phyloP scores from a whole-genome alignment of 2,888 invertebrate genomes.

The Cryptus armator region DNA sequence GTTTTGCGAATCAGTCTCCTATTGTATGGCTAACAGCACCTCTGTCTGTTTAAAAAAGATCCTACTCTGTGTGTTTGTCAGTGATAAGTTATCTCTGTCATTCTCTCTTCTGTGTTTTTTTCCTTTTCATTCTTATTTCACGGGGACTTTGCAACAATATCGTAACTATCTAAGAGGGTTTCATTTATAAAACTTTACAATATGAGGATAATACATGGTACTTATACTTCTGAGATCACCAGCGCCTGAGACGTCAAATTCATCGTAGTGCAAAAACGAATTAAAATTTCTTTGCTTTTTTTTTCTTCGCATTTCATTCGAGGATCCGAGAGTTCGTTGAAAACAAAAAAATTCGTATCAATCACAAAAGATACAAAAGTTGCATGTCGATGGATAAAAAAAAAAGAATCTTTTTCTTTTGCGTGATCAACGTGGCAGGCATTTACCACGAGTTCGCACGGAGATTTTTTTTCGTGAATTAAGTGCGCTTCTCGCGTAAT shows the following conservation, averaged over 20 bases:
- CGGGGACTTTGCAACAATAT: slow-evolving; percentile 49
- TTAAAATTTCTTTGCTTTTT: slow-evolving; percentile 25
- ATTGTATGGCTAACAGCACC: slow-evolving; percentile 66
- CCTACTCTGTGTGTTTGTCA: slow-evolving; percentile 31
- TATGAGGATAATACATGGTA: slow-evolving; percentile 66
- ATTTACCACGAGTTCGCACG: slow-evolving; percentile 41
- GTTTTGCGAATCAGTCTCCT: slow-evolving; percentile 72
- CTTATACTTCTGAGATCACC: slow-evolving; percentile 71
- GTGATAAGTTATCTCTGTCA: slow-evolving; percentile 31
- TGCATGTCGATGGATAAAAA: slow-evolving; percentile 19
- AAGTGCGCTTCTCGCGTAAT: slow-evolving; percentile 43
- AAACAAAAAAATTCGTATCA: slow-evolving; percentile 4
- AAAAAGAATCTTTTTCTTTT: slow-evolving; percentile 35
- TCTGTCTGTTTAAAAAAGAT: slow-evolving; percentile 56
- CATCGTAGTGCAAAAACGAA: slow-evolving; percentile 62
- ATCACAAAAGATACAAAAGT: slow-evolving; percentile 1
- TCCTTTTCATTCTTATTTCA: slow-evolving; percentile 29
- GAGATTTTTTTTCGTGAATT: slow-evolving; percentile 44
- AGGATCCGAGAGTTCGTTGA: slow-evolving; percentile 14
- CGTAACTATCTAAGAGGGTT: slow-evolving; percentile 59
- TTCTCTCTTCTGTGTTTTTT: slow-evolving; percentile 33
- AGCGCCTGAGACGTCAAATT: slow-evolving; percentile 71
- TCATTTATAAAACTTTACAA: slow-evolving; percentile 71
- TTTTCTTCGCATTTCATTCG: slow-evolving; percentile 35
- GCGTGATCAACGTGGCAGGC: slow-evolving; percentile 24